Evolutionary conservation across 2,888 invertebrate species (phyloP), one percentile per base, ranked within the genome.

Genomic region (Protodeltote pygarga): DNA sequence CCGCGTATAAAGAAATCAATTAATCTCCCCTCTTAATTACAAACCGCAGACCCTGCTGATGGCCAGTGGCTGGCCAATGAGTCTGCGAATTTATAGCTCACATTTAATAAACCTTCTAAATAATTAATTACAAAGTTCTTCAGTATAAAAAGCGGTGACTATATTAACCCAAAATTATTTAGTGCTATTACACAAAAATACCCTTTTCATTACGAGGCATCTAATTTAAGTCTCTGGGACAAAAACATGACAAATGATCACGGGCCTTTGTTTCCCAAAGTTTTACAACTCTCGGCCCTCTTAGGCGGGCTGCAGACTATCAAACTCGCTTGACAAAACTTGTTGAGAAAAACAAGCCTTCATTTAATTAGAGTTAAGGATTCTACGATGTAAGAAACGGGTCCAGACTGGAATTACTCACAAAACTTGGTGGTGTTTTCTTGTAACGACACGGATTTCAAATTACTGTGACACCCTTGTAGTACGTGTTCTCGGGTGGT

Each of bases 211-310:
- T 52, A 50, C 50, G 48, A 37, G 17, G 55, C 70, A 48, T 67
- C 70, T 66, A 66, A 67, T 70, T 67, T 67, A 70, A 67, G 68
- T 58, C 54, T 54, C 19, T 3, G 10, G 45, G 67, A 71, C 68
- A 71, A 67, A 71, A 69, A 68, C 71, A 67, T 69, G 68, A 69
- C 65, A 68, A 69, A 69, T 64, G 68, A 69, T 62, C 52, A 38
- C 19, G 28, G 11, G 38, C 54, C 52, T 55, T 67, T 67, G 66
- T 69, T 66, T 59, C 38, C 38, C 13, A 46, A 55, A 69, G 66
- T 66, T 66, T 46, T 46, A 42, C 53, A 58, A 65, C 49, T 65
- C 65, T 51, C 55, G 47, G 61, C 23, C 38, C 47, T 57, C 47
- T 69, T 28, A 68, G 68, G 57, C 50, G 28, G 31, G 35, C 20